Conservation (phyloP, 1,140 invertebrate species). For the Cotesia vestalis region DNA sequence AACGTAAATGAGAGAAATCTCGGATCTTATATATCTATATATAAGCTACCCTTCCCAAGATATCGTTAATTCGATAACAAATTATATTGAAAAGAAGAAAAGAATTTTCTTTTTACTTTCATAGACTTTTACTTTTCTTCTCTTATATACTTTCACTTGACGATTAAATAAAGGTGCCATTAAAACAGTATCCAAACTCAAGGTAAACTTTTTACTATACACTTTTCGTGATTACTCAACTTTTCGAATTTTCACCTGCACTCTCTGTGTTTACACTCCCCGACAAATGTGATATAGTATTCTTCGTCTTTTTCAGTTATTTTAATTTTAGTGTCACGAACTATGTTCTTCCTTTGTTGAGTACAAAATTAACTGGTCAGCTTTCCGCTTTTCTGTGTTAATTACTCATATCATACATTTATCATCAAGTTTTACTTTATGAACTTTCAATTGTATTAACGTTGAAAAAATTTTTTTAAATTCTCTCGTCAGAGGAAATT, state of each 20-base stretch:
- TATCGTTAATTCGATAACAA: conserved; percentile 27
- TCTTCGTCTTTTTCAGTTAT: too few species aligned
- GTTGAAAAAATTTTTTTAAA: too few species aligned
- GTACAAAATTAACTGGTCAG: too few species aligned
- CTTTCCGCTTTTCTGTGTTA: too few species aligned
- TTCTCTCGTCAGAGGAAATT: too few species aligned
- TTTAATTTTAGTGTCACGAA: too few species aligned
- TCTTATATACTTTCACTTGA: conserved; percentile 22
- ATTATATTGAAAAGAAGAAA: conserved; percentile 20
- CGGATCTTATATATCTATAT: not conserved
- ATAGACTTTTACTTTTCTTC: conserved; percentile 2
- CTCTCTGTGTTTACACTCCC: not conserved
- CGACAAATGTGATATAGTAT: too few species aligned
- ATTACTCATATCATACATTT: too few species aligned
- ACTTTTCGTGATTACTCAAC: not conserved
- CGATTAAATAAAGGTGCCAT: conserved; percentile 20
- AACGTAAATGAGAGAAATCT: conserved; percentile 22
- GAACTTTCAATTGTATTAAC: too few species aligned
- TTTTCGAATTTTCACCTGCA: conserved; percentile 8
- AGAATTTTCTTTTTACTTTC: conserved; percentile 10
- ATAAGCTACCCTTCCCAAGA: not conserved
- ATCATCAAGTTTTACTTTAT: too few species aligned
- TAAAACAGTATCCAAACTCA: conserved; percentile 16
- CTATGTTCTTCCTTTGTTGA: too few species aligned
- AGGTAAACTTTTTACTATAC: conserved; percentile 1